Evolutionary conservation across 2,888 invertebrate genomes (phyloP).

Genomic region (Caenorhabditis becei): DNA sequence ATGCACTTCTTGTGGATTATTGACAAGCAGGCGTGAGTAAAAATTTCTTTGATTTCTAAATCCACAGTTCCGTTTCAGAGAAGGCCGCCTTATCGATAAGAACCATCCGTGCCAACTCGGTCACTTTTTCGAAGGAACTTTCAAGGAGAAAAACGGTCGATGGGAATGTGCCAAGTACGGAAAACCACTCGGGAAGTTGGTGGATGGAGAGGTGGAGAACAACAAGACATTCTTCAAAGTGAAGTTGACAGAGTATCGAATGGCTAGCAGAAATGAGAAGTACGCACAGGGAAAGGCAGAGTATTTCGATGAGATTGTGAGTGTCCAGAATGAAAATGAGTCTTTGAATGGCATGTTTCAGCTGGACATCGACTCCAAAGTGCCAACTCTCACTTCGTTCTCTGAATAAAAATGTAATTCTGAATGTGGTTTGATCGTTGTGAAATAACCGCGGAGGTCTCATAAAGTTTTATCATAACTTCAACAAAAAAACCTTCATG

Average conservation of each 20-base stretch:
- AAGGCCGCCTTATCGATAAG: not conserved
- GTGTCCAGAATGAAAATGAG: not conserved
- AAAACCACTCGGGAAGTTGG: not conserved
- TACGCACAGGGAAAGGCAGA: not conserved
- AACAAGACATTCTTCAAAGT: not conserved
- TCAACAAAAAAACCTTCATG: too few relatives aligned
- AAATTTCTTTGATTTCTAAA: too few relatives aligned
- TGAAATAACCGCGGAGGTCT: too few relatives aligned
- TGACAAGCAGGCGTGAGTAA: constrained; percentile 21
- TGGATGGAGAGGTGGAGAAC: not conserved
- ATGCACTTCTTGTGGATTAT: constrained; percentile 35
- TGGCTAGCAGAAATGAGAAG: not conserved
- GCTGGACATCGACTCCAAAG: too few relatives aligned
- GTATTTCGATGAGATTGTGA: constrained; percentile 1
- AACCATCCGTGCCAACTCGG: not conserved
- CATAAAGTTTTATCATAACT: too few relatives aligned
- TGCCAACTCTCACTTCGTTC: too few relatives aligned
- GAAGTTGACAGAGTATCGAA: not conserved
- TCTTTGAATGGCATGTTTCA: too few relatives aligned
- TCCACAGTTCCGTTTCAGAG: not conserved
- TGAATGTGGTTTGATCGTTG: too few relatives aligned
- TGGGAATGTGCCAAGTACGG: not conserved
- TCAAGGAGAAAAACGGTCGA: not conserved
- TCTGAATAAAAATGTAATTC: too few relatives aligned
- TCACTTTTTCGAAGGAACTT: constrained; percentile 6